These are phyloP conservation scores for Enteromius thamalakanensis DNA, from an alignment of 2,797 vertebrate genomes.

Conservation along the genomic window DNA sequence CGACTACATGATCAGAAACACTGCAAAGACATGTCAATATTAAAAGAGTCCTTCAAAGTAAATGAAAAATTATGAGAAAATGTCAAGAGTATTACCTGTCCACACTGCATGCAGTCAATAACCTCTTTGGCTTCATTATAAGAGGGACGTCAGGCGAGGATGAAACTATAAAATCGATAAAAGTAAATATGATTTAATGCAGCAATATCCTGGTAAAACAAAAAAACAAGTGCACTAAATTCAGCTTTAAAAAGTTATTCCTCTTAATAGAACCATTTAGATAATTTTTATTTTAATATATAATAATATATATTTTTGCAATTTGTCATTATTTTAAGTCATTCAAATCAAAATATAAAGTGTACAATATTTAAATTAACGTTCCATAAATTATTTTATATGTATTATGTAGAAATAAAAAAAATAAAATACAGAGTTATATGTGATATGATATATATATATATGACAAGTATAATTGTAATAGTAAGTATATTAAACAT, in stretches of 20 bases:
- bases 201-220: background rate
- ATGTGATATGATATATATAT: background rate
- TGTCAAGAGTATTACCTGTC: conserved; percentile 67
- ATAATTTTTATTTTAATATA: background rate
- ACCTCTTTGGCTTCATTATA: conserved; percentile 69
- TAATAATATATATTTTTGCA: background rate
- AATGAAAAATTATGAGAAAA: background rate
- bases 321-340: background rate
- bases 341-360: background rate
- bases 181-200: background rate
- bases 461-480: no score
- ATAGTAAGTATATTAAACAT: background rate
- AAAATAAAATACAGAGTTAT: background rate
- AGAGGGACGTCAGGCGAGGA: conserved; percentile 66
- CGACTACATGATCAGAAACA: conserved; percentile 61
- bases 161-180: conserved; percentile 57
- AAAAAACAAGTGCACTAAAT: background rate
- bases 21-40: conserved; percentile 54
- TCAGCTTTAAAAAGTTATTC: background rate
- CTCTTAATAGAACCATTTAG: background rate
- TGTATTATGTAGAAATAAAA: background rate
- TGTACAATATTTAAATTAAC: background rate
- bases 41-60: background rate
- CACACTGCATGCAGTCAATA: conserved; percentile 66
- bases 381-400: background rate